A percentile compares a stretch with the other conserved stretches of the same genome.
phyloP scores from a whole-genome alignment of 30 jellyfish, hydroid and myxozoan genomes.

The Turritopsis rubra region DNA sequence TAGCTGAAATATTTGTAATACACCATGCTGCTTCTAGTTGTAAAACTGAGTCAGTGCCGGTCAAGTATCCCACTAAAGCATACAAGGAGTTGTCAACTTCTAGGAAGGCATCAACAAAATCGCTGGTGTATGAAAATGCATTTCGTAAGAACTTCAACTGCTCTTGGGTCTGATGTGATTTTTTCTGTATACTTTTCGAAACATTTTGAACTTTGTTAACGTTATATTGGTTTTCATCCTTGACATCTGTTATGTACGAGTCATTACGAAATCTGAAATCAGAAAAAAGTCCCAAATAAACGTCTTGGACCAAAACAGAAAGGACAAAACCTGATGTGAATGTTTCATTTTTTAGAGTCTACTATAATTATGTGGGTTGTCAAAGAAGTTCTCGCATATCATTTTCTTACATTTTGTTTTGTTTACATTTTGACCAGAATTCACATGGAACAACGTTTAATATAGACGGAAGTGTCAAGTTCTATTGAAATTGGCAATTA shows the following conservation, averaged over 20 bases:
- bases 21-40: conserved; percentile 92
- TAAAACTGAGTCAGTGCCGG: conserved; percentile 69
- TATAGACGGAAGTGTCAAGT: no score
- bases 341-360: no score
- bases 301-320: no score
- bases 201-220: conserved; percentile 35
- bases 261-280: conserved; percentile 6
- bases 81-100: conserved; percentile 49
- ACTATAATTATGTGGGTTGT: no score
- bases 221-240: background rate
- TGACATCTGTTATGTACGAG: background rate
- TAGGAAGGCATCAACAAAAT: conserved; percentile 52
- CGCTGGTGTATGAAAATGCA: conserved; percentile 36
- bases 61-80: conserved; percentile 52
- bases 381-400: no score
- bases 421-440: no score
- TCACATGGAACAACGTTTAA: no score
- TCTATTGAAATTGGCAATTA: no score
- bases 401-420: no score
- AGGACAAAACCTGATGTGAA: no score
- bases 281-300: no score
- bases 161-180: conserved; percentile 27
- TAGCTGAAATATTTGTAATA: conserved; percentile 59
- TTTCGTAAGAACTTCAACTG: conserved; percentile 33
- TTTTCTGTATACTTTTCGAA: conserved; percentile 23